Evolutionary conservation across 2,797 vertebrate species (phyloP).

Genomic region (Tragelaphus oryx): DNA sequence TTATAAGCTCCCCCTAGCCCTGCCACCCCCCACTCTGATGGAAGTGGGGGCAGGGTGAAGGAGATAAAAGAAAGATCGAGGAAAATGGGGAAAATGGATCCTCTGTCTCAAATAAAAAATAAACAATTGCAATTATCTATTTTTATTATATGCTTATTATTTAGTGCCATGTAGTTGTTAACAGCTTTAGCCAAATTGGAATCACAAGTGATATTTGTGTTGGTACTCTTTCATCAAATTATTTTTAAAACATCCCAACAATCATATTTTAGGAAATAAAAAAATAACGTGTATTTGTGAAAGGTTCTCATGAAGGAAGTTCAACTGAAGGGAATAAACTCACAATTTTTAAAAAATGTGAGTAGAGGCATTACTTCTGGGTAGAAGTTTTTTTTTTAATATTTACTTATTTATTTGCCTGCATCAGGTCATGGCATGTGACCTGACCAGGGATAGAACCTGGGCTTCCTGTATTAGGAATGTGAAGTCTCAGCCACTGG

Average conservation of each 20-base stretch:
- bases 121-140: neutral
- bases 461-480: neutral
- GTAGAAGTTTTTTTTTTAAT: neutral
- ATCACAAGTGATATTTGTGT: neutral
- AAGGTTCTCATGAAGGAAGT: conserved; percentile 57
- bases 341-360: neutral
- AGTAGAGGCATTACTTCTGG: neutral
- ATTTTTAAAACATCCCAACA: conserved; percentile 26
- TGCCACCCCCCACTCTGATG: too few species aligned
- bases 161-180: neutral
- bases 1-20: neutral
- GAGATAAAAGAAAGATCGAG: neutral
- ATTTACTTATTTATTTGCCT: neutral
- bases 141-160: neutral
- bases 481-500: neutral
- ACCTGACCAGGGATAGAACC: neutral
- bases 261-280: neutral
- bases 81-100: neutral
- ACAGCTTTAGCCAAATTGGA: neutral
- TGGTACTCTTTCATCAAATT: neutral
- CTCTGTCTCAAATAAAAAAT: neutral
- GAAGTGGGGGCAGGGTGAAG: neutral
- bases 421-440: neutral
- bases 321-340: conserved; percentile 44
- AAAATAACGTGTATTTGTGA: neutral